Evolutionary conservation across 2,113 vertebrate species (phyloP).

Genomic region (Ciconia stormi): DNA sequence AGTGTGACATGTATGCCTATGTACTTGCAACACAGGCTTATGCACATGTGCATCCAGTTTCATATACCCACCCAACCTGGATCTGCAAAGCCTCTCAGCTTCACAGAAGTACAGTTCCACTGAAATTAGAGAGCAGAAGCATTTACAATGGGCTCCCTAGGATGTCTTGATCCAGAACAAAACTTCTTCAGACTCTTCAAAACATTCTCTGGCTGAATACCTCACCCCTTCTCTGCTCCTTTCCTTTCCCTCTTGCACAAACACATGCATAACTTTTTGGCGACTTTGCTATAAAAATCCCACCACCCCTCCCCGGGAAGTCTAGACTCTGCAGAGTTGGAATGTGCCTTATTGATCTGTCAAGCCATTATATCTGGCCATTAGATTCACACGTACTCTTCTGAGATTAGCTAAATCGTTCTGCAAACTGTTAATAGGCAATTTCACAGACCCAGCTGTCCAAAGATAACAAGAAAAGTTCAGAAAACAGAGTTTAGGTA

Average conservation of each 20-base stretch:
- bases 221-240: not conserved
- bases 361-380: not conserved
- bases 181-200: not conserved
- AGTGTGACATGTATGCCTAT: too few relatives aligned
- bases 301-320: not conserved
- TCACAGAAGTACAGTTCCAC: not conserved
- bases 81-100: not conserved
- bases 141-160: not conserved
- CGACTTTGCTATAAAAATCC: not conserved
- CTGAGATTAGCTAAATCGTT: not conserved
- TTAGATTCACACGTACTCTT: not conserved
- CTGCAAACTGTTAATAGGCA: slow-evolving; percentile 33
- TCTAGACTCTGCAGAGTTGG: not conserved
- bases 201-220: not conserved
- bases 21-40: not conserved
- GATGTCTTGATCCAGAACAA: not conserved
- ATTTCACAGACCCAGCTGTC: slow-evolving; percentile 36
- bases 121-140: not conserved
- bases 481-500: slow-evolving; percentile 8
- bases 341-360: slow-evolving; percentile 30
- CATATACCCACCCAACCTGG: not conserved
- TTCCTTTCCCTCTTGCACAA: not conserved
- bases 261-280: not conserved
- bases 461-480: slow-evolving; percentile 41
- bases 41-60: rapidly evolving